A percentile compares a stretch with the other conserved stretches of the same genome.
phyloP scores from a whole-genome alignment of 1,140 invertebrate species.

The Drosophila aff. region DNA sequence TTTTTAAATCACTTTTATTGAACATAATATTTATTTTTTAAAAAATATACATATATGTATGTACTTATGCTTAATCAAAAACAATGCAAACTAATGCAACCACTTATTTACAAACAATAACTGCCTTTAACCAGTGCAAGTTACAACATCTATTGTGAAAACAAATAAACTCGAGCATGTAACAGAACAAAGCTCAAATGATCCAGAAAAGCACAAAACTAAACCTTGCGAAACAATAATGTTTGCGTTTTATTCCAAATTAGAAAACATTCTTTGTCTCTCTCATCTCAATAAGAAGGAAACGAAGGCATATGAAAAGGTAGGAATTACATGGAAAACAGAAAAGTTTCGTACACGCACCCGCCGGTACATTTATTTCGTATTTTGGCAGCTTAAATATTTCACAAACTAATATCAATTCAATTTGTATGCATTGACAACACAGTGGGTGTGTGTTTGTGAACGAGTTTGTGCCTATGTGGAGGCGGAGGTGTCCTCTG shows the following conservation, averaged over 20 bases:
- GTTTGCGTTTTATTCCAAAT: constrained; percentile 51
- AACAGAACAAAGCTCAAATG: constrained; percentile 8
- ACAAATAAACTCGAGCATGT: constrained; percentile 6
- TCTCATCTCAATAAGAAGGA: constrained; percentile 31
- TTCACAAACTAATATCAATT: constrained; percentile 77
- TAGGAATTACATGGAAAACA: constrained; percentile 56
- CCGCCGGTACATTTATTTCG: constrained; percentile 31
- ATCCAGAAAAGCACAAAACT: constrained; percentile 31
- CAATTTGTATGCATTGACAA: constrained; percentile 73
- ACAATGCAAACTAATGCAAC: too few species aligned
- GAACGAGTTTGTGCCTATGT: constrained; percentile 2
- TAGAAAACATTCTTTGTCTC: constrained; percentile 25
- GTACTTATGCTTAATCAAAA: too few species aligned
- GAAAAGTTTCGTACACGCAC: constrained; percentile 12
- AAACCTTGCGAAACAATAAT: constrained; percentile 32
- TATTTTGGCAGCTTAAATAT: constrained; percentile 68
- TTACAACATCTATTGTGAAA: constrained; percentile 5
- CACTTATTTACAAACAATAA: not conserved
- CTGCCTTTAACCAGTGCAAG: constrained; percentile 1
- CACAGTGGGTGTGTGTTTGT: constrained; percentile 10
- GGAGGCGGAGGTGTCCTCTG: constrained; percentile 4
- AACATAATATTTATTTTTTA: too few species aligned
- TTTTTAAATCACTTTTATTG: too few species aligned
- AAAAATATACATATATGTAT: too few species aligned
- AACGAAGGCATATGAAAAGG: constrained; percentile 21